Percentiles rank a stretch among this genome's conserved stretches.
phyloP scores from a whole-genome alignment of 2,888 invertebrate species.

The Deilephila elpenor region DNA sequence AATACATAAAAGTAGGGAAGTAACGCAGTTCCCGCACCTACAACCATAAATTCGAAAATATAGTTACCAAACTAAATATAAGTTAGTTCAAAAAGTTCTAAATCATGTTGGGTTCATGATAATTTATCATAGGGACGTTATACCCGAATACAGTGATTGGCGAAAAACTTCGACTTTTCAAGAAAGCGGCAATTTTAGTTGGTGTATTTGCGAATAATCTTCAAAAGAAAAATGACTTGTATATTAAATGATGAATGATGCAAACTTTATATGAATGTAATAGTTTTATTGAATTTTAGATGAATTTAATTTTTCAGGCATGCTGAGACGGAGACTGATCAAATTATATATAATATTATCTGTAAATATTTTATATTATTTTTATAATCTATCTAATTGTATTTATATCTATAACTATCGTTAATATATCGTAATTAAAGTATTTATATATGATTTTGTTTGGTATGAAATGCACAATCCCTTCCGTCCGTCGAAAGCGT shows the following conservation, averaged over 20 bases:
- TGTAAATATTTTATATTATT: slow-evolving; percentile 11
- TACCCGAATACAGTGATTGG: slow-evolving; percentile 63
- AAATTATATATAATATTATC: not conserved
- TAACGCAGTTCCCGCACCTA: slow-evolving; percentile 16
- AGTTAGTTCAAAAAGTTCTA: slow-evolving; percentile 50
- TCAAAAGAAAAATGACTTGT: slow-evolving; percentile 69
- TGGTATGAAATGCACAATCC: slow-evolving; percentile 18
- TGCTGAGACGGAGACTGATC: not conserved
- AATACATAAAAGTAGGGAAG: not conserved
- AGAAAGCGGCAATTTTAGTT: slow-evolving; percentile 56
- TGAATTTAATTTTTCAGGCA: slow-evolving; percentile 13
- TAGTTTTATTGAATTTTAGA: slow-evolving; percentile 13
- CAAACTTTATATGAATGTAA: slow-evolving; percentile 35
- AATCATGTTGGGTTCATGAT: slow-evolving; percentile 51
- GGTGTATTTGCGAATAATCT: slow-evolving; percentile 66
- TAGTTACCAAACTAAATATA: slow-evolving; percentile 56
- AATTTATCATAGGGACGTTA: slow-evolving; percentile 69
- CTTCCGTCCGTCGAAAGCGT: slow-evolving; percentile 5
- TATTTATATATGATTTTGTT: slow-evolving; percentile 15
- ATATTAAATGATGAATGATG: slow-evolving; percentile 68
- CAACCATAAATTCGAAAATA: slow-evolving; percentile 39
- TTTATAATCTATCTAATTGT: not conserved
- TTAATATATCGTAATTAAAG: slow-evolving; percentile 9
- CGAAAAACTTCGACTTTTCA: slow-evolving; percentile 67
- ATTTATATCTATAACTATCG: not conserved